Base-by-base conservation (phyloP, 2,888 invertebrate species). In the Drosophila paramelanica region DNA sequence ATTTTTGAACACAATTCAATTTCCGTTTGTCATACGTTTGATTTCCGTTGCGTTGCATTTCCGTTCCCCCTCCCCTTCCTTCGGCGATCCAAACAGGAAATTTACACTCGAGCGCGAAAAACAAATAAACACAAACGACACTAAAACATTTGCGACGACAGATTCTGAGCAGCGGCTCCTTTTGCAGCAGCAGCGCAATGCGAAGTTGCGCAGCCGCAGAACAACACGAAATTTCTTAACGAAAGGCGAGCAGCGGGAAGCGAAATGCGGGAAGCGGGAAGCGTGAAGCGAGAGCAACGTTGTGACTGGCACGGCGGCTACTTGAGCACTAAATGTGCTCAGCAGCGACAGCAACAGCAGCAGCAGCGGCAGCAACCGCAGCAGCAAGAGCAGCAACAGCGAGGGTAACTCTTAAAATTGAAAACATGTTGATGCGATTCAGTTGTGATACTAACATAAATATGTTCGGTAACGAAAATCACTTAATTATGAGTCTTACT, bases 81-180 rank as follows among this genome's bases (percentile, higher is more conserved):
- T 23, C 4, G 14, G n/a, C 36, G 25, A 33, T 36, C 13, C 47
- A 41, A 41, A 74, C 85, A 86, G 85, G 84, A 85, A 86, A 81
- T 75, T 82, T 67, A 68, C 79, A 73, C 77, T 70, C 67, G 64
- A 78, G 41, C 53, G 77, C 51, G 50, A 72, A 57, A 73, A 68
- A 50, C 64, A 73, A 83, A 75, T 65, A 77, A 67, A 73, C 51
- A 73, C 51, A 75, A 65, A 70, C 71, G 66, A 50, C 59, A 64
- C 53, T 25, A 45, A 65, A 65, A 65, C 43, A 60, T 61, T 50
- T 46, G 33, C 69, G 46, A n/a, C 65, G 56, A 52, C 17, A 17
- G 17, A 47, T 41, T 51, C 58, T 53, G 51, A 43, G 42, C 59
- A 52, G 69, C 49, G 53, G 45, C 47, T 65, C 72, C 73, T 58